phyloP scores from a whole-genome alignment of 2,113 vertebrate species.

The Nothoprocta perdicaria region DNA sequence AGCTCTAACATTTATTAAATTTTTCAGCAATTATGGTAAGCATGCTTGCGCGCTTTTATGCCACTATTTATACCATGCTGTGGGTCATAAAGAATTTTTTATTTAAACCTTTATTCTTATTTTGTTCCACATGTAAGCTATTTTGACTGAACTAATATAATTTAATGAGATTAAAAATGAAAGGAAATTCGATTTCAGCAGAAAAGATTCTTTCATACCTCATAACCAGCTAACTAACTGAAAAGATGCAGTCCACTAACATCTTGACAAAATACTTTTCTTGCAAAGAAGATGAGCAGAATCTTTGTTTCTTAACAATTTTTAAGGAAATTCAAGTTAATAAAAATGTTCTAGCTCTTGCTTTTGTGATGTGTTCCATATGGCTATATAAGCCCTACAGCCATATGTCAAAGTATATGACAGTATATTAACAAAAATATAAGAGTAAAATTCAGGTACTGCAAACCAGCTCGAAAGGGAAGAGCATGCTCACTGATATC shows the following conservation, averaged over 20 bases:
- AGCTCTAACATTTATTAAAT: not conserved
- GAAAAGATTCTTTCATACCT: not conserved
- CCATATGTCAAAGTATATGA: fast-evolving
- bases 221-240: not conserved
- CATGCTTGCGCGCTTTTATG: not conserved
- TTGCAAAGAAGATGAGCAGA: not conserved
- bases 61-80: not conserved
- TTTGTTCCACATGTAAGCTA: not conserved
- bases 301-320: not conserved
- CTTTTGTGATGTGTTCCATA: not conserved
- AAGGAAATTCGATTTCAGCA: not conserved
- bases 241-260: not conserved
- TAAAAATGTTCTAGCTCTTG: not conserved
- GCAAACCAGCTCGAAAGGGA: not conserved
- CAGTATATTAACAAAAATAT: fast-evolving
- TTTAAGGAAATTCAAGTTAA: not conserved
- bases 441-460: not conserved
- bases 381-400: not conserved
- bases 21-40: not conserved
- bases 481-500: fast-evolving
- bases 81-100: not conserved
- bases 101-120: not conserved
- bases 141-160: not conserved
- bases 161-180: not conserved
- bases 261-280: not conserved